A percentile compares a stretch with the other conserved stretches of the same genome.
Conservation (phyloP, 2,113 vertebrate species). For the Hydrolagus affinis region DNA sequence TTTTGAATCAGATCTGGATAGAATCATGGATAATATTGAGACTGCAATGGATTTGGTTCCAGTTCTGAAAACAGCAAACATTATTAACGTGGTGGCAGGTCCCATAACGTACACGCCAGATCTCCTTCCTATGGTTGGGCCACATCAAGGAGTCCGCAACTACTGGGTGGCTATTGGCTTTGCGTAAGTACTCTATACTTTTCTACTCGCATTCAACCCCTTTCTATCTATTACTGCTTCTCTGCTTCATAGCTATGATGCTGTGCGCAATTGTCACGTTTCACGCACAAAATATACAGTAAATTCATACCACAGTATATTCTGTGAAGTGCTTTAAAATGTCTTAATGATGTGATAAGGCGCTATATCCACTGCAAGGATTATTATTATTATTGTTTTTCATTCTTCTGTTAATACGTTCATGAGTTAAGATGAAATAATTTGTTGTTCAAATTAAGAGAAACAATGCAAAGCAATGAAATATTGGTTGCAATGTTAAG, state of each 20-base stretch:
- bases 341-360: too few species aligned
- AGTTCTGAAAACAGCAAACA: constrained; percentile 78
- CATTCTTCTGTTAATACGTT: too few species aligned
- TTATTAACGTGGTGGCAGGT: constrained; percentile 80
- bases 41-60: constrained; percentile 93
- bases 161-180: constrained; percentile 94
- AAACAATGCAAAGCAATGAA: too few species aligned
- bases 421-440: too few species aligned
- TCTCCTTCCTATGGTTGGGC: constrained; percentile 89
- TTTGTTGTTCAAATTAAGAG: too few species aligned
- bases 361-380: too few species aligned
- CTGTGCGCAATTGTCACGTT: too few species aligned
- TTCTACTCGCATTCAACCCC: not conserved
- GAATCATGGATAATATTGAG: constrained; percentile 86
- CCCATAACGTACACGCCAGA: constrained; percentile 96
- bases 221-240: not conserved
- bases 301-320: too few species aligned
- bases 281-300: too few species aligned
- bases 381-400: too few species aligned
- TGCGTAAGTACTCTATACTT: constrained; percentile 69
- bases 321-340: too few species aligned
- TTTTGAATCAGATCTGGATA: constrained; percentile 91
- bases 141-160: constrained; percentile 79
- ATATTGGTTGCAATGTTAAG: too few species aligned
- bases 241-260: not conserved